Base-by-base conservation (phyloP, 2,888 invertebrate species). In the Andrena bucephala region DNA sequence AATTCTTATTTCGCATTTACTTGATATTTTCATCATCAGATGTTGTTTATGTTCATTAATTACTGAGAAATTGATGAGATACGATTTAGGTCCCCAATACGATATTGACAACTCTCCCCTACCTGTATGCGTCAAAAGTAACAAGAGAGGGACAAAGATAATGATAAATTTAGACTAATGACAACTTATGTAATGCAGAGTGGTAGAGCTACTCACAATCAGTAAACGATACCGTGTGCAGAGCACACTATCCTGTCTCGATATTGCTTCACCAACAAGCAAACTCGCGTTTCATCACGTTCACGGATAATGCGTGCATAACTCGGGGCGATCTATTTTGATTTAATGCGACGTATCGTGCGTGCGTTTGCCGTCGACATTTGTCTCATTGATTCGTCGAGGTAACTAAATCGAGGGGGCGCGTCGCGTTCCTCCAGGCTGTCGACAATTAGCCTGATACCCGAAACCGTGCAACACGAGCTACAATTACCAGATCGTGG, bases 361-460 rank as follows among this genome's bases (percentile, higher is more conserved):
- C 72, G 70, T 76, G 68, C 72, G 75, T 86, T 80, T 76, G 68
- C 67, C 69, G 62, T 80, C 75, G 72, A 71, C 77, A 73, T 86
- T 86, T 85, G 82, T 86, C 80, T 82, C 86, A 73, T 82, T 86
- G 86, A 86, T 86, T 82, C 72, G 63, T 54, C 60, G 63, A 57
- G 54, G 29, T 36, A 63, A 33, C 66, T 31, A 31, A 78, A 82
- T 65, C 63, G 52, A 27, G 71, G 33, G 71, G 24, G 60, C 52
- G 27, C 50, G 52, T 31, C 67, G 62, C 42, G 54, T 42, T 54
- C 84, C 67, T 50, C 59, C 54, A 48, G 67, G 59, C 48, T 31
- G 67, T 36, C 74, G 73, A 72, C 77, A 75, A 86, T 86, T 84
- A 84, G 79, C 60, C 48, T 33, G 57, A 63, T 29, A 48, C 79